Base-by-base conservation (phyloP, 2,113 vertebrate genomes). In the Clarias batrachus region DNA sequence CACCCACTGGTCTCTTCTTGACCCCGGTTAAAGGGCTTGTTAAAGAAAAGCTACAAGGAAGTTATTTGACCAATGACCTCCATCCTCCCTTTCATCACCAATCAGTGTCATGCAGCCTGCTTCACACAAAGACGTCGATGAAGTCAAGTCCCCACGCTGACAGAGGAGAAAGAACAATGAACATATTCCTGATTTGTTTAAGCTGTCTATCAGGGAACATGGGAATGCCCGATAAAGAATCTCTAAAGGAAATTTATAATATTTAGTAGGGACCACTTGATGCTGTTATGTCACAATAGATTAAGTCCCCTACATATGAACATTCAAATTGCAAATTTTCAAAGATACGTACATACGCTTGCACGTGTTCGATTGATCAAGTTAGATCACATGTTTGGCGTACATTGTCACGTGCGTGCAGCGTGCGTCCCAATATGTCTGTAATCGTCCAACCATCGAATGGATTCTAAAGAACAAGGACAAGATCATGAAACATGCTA, bases 41-140 rank as follows among this genome's bases (percentile, higher is more conserved):
- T 54, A 86, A 88, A 66, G 56, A 91, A 84, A 77, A 52, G 30
- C 70, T 91, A 92, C 91, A 92, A 85, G 91, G 85, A 90, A 92
- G 84, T 87, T 82, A 21, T 92, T 93, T 94, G 93, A 94, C 91
- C 92, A 0, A 27, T 90, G 91, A 94, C 92, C 92, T 88, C 76
- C 25, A 57, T 88, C 90, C 76, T 87, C 41, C 57, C 2, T 23
- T 78, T 37, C 56, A 86, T 85, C 87, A 82, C 91, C 86, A 90
- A 90, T 91, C 90, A 90, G 90, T 93, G 92, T 90, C 88, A 82
- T 3, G 84, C 84, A 79, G 86, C 82, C 88, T 81, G n/a, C 76
- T 78, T 68, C 19, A 5, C 66, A 92, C 90, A 94, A 93, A 93
- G 90, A 87, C 37, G 62, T 80, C 80, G 85, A 92, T 92, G 91